Evolutionary conservation across 2,797 vertebrate genomes (phyloP).

Genomic region (Scomberomorus guttatus): DNA sequence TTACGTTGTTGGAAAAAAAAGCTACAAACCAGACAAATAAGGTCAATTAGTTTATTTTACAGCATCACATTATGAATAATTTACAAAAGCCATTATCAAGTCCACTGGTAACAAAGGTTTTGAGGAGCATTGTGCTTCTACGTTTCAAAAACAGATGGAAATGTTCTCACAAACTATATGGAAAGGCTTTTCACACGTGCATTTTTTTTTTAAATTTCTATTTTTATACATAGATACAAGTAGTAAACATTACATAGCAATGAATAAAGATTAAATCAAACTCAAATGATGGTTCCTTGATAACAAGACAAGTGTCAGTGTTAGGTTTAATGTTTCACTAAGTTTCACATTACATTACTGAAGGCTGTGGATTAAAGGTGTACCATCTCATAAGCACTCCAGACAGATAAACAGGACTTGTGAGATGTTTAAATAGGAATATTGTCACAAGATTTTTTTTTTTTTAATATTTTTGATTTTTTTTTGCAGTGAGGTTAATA

Average conservation of each 20-base stretch:
- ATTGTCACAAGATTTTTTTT: constrained; percentile 40
- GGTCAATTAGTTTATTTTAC: constrained; percentile 80
- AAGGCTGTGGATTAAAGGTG: constrained; percentile 52
- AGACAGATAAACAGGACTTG: constrained; percentile 26
- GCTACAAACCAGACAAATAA: neutral
- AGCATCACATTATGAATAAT: constrained; percentile 80
- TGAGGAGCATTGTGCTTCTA: constrained; percentile 77
- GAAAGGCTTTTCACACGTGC: constrained; percentile 72
- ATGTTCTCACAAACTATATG: constrained; percentile 57
- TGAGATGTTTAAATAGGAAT: constrained; percentile 42
- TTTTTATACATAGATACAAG: constrained; percentile 78
- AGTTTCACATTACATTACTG: constrained; percentile 69
- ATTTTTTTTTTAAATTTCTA: constrained; percentile 42
- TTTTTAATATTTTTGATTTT: neutral
- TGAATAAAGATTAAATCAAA: constrained; percentile 73
- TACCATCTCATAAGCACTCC: constrained; percentile 40
- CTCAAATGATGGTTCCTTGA: constrained; percentile 64
- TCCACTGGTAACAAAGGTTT: constrained; percentile 78
- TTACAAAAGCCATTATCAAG: constrained; percentile 82
- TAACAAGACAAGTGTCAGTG: constrained; percentile 62
- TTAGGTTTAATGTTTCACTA: constrained; percentile 63
- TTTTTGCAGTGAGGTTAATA: constrained; percentile 44
- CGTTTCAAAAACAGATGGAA: constrained; percentile 55
- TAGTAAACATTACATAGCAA: constrained; percentile 84
- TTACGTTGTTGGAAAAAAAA: neutral